Evolutionary conservation across 2,797 vertebrate species (phyloP).

Genomic region (Nannoperca obscura): DNA sequence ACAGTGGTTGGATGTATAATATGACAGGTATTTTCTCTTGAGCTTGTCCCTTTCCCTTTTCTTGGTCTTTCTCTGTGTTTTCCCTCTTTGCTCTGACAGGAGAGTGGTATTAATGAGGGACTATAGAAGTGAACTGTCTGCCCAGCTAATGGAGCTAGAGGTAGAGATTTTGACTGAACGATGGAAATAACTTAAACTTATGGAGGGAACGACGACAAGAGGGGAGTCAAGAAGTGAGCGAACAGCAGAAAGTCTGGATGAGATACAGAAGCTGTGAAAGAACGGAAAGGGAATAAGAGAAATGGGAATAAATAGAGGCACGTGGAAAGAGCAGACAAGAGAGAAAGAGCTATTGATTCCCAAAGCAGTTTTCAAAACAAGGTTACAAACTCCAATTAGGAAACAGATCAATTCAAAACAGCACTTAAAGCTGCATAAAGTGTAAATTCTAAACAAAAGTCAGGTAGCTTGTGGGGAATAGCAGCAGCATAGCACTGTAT

Average conservation of each 20-base stretch:
- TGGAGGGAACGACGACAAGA: constrained; percentile 41
- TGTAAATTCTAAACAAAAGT: constrained; percentile 30
- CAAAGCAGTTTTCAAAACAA: constrained; percentile 56
- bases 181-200: constrained; percentile 59
- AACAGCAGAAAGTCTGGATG: constrained; percentile 47
- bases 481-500: neutral
- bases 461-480: neutral
- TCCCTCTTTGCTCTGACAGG: constrained; percentile 58
- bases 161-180: constrained; percentile 63
- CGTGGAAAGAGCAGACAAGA: constrained; percentile 26
- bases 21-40: constrained; percentile 49
- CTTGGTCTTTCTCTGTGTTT: constrained; percentile 48
- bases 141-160: constrained; percentile 62
- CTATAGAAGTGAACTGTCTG: constrained; percentile 56
- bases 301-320: constrained; percentile 15
- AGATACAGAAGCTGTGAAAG: constrained; percentile 18
- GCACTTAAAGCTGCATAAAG: constrained; percentile 19
- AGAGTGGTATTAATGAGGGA: constrained; percentile 70
- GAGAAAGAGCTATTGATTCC: constrained; percentile 53
- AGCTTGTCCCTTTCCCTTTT: constrained; percentile 38
- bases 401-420: constrained; percentile 42
- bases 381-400: constrained; percentile 45
- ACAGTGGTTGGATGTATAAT: constrained; percentile 32
- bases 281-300: constrained; percentile 22
- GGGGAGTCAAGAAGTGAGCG: constrained; percentile 25